These are phyloP conservation scores for Eupleurogrammus muticus DNA, from an alignment of 2,797 vertebrate species.

Conservation along the genomic window DNA sequence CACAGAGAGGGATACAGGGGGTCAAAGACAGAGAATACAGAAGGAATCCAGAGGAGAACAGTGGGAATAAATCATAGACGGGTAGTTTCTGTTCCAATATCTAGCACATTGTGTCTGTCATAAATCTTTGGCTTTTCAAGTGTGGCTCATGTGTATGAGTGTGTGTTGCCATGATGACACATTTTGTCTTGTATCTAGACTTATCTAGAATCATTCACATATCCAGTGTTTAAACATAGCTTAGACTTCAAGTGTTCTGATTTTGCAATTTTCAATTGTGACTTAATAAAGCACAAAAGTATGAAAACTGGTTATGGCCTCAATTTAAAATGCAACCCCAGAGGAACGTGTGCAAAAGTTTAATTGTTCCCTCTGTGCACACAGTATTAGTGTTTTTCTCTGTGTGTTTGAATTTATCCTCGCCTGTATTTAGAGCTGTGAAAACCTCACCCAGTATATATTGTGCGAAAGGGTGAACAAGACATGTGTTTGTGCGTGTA, in stretches of 20 bases:
- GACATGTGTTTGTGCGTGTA: not conserved
- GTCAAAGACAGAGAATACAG: constrained; percentile 10
- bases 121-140: not conserved
- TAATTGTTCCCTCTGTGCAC: constrained; percentile 6
- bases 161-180: not conserved
- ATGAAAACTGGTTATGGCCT: not conserved
- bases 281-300: not conserved
- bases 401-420: not conserved
- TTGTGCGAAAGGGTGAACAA: constrained; percentile 15
- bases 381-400: not conserved
- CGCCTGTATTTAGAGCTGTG: constrained; percentile 8
- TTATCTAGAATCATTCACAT: not conserved
- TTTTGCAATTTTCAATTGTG: not conserved
- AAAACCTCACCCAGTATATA: not conserved
- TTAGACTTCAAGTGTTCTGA: constrained; percentile 1
- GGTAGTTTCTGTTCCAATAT: constrained; percentile 15
- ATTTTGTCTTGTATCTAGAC: constrained; percentile 8
- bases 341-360: not conserved
- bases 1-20: not conserved
- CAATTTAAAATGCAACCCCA: not conserved
- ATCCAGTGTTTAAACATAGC: no score
- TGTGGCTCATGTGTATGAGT: not conserved
- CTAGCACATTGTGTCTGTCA: not conserved
- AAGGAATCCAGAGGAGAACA: not conserved
- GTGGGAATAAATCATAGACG: constrained; percentile 1